Base-by-base conservation (phyloP, 2,888 invertebrate species). In the Caenorhabditis sp. region DNA sequence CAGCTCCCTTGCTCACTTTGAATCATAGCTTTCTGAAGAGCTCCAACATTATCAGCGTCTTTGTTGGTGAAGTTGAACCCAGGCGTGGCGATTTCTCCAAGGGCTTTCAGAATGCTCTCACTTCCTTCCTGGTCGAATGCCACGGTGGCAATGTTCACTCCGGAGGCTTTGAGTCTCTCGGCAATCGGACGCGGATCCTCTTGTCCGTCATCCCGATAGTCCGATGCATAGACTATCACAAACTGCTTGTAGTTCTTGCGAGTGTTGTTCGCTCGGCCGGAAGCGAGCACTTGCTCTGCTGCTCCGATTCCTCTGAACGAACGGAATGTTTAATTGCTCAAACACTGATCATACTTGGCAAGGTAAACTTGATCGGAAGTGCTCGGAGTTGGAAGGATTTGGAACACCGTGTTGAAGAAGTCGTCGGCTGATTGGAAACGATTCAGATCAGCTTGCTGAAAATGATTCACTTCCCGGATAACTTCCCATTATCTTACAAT, bases 91-190 rank as follows among this genome's bases (percentile, higher is more conserved):
- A 79, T 48, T n/a, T 75, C 53, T 6, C 56, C 45, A 13, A 79
- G 66, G 24, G 48, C 53, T 8, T 27, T 39, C 22, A 74, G 55
- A 26, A 73, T 30, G 37, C 41, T 26, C 50, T 71, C 63, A 39
- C 65, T 45, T 22, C 75, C 71, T n/a, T 56, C 45, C 39, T 79
- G 79, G 27, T 79, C 48, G 58, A 75, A 79, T 7, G 71, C 74
- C 22, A 79, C 72, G 4, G 75, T 75, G 15, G 70, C 50, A 39
- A 79, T 41, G 30, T 24, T 43, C 20, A 72, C 74, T 37, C 79
- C 79, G n/a, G 61, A 61, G 3, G 58, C 48, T 48, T 79, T 79
- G 37, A 79, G 56, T 45, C 70, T 55, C 6, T 70, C 61, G 52
- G 79, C 66, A 15, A 63, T 37, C 59, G 71, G 68, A 15, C 37